Evolutionary conservation across 35 echinoderm and acorn worm genomes (phyloP).

Genomic region (Anneissia japonica): DNA sequence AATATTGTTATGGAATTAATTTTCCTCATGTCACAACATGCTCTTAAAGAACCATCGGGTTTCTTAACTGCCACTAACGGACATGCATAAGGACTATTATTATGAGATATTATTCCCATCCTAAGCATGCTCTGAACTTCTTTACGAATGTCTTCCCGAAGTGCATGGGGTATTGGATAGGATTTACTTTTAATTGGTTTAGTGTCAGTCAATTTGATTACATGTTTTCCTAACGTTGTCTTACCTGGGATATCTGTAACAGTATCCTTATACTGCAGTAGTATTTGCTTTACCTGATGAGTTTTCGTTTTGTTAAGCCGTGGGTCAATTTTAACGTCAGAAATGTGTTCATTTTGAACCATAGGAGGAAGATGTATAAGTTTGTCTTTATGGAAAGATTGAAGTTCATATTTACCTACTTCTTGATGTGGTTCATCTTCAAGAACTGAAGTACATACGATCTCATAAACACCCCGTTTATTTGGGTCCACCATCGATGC

Average conservation of each 20-base stretch:
- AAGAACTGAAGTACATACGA: neutral
- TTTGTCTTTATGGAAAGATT: neutral
- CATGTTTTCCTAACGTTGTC: neutral
- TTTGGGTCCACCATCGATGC: no score
- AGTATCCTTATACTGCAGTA: neutral
- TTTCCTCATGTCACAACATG: neutral
- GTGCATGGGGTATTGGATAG: neutral
- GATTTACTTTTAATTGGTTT: neutral
- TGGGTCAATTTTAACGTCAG: neutral
- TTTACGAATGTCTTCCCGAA: neutral
- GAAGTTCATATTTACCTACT: neutral
- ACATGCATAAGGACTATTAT: neutral
- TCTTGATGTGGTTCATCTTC: neutral
- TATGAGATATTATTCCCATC: neutral
- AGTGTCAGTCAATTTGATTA: neutral
- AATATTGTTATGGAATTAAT: neutral
- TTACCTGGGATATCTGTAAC: neutral
- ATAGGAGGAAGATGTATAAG: neutral
- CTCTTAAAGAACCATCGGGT: neutral
- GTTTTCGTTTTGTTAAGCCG: neutral
- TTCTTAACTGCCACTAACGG: slow-evolving; percentile 6
- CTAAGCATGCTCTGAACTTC: neutral
- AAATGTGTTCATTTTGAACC: neutral
- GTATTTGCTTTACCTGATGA: neutral
- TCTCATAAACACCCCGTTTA: neutral